These are phyloP conservation scores for Brienomyrus brachyistius DNA, from an alignment of 2,113 vertebrate species.

Conservation along the genomic window DNA sequence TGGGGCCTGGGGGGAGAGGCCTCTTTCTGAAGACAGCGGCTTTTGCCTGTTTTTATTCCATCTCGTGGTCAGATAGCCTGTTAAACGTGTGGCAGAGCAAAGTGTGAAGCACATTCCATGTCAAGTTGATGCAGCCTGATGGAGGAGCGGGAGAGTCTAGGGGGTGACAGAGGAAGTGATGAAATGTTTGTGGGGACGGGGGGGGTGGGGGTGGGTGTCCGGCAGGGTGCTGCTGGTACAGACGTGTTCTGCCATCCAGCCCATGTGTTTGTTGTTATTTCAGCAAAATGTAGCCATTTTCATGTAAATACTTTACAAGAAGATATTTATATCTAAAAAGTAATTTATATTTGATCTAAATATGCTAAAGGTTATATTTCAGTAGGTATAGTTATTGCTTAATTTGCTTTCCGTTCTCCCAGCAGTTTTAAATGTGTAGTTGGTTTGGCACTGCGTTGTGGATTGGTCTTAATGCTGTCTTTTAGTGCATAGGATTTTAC, in stretches of 20 bases:
- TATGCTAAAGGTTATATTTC: slow-evolving; percentile 52
- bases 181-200: not conserved
- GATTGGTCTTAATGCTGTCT: slow-evolving; percentile 50
- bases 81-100: not conserved
- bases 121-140: not conserved
- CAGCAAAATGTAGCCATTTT: slow-evolving; percentile 44
- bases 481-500: slow-evolving; percentile 50
- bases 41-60: slow-evolving; percentile 30
- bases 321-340: slow-evolving; percentile 56
- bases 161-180: not conserved
- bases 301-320: slow-evolving; percentile 65
- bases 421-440: slow-evolving; percentile 49
- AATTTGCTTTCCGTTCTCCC: slow-evolving; percentile 50
- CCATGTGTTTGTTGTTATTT: slow-evolving; percentile 54
- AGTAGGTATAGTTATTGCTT: slow-evolving; percentile 57
- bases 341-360: slow-evolving; percentile 65
- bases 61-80: not conserved
- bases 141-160: not conserved
- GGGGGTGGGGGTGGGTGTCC: not conserved
- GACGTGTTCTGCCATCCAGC: slow-evolving; percentile 43
- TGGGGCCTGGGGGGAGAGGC: slow-evolving; percentile 23
- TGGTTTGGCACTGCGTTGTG: slow-evolving; percentile 58
- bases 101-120: slow-evolving; percentile 25
- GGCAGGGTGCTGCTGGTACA: slow-evolving; percentile 28
- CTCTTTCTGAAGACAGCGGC: slow-evolving; percentile 62